Conservation (phyloP, 1,140 invertebrate genomes). For the Dinoponera quadriceps region DNA sequence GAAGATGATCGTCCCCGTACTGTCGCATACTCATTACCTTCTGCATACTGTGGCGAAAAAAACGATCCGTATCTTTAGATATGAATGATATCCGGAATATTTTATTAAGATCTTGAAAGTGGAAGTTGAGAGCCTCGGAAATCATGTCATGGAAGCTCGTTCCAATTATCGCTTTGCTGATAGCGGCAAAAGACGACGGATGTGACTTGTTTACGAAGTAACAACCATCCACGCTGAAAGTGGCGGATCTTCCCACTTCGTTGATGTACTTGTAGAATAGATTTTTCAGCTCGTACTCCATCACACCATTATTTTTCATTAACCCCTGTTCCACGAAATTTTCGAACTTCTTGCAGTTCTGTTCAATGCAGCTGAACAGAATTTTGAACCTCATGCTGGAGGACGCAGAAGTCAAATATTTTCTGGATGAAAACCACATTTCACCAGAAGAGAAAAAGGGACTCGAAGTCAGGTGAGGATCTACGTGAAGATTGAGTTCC, state of each 20-base stretch:
- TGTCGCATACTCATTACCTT: conserved; percentile 49
- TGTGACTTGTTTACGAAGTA: conserved; percentile 74
- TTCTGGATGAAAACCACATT: no score
- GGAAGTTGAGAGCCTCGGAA: background rate
- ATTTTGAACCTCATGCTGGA: no score
- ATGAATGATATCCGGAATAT: background rate
- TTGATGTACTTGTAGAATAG: conserved; percentile 72
- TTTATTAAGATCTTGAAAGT: background rate
- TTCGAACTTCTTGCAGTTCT: no score
- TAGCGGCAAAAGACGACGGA: conserved; percentile 19
- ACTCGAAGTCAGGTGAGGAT: no score
- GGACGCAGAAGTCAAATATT: no score
- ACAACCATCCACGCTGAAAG: conserved; percentile 72
- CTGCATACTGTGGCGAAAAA: conserved; percentile 61
- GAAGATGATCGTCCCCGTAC: conserved; percentile 36
- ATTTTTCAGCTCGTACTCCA: conserved; percentile 73
- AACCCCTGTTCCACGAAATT: conserved; percentile 64
- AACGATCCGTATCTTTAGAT: conserved; percentile 29
- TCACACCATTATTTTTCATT: conserved; percentile 2
- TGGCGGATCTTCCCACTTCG: conserved; percentile 67
- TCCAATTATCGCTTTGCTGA: conserved; percentile 27
- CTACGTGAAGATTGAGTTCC: conserved; percentile 52
- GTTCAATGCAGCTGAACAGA: no score
- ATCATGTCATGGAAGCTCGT: background rate
- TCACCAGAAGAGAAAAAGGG: no score